Percentiles rank a stretch among this genome's conserved stretches.
phyloP scores from a whole-genome alignment of 2,888 invertebrate species.

The Acleris sparsana region DNA sequence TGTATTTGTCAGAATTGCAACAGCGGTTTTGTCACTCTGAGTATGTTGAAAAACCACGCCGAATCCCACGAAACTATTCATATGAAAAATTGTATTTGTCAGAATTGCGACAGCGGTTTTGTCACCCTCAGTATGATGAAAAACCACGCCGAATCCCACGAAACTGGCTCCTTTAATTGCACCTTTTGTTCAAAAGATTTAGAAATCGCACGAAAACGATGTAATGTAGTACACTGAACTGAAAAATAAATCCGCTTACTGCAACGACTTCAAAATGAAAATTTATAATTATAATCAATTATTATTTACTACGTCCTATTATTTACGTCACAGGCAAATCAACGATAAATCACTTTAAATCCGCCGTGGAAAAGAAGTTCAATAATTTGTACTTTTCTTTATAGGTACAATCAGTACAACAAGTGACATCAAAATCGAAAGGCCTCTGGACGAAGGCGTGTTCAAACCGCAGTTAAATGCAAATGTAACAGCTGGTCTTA shows the following conservation, averaged over 20 bases:
- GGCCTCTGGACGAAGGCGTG: neutral
- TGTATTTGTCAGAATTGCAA: constrained; percentile 50
- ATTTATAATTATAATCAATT: constrained; percentile 50
- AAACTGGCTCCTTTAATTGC: constrained; percentile 44
- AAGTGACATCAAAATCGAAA: constrained; percentile 7
- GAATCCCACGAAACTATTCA: constrained; percentile 45
- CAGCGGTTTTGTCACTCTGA: constrained; percentile 58
- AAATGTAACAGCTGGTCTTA: neutral
- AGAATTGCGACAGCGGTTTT: constrained; percentile 54
- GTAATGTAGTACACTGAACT: constrained; percentile 65
- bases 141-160: constrained; percentile 43
- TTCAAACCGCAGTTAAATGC: neutral
- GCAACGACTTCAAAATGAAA: constrained; percentile 55
- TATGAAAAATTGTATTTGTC: constrained; percentile 51
- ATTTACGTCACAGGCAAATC: too few species aligned
- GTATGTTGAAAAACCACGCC: constrained; percentile 48
- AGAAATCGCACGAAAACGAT: constrained; percentile 47
- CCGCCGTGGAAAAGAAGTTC: constrained; percentile 1
- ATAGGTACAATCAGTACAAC: constrained; percentile 14
- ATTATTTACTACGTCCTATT: too few species aligned
- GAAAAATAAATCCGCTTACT: constrained; percentile 59
- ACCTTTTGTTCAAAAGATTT: constrained; percentile 40
- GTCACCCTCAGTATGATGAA: constrained; percentile 55
- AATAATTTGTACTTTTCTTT: constrained; percentile 17
- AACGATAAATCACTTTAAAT: neutral